Conservation (phyloP, 2,888 invertebrate species). For the Anarsia innoxiella region DNA sequence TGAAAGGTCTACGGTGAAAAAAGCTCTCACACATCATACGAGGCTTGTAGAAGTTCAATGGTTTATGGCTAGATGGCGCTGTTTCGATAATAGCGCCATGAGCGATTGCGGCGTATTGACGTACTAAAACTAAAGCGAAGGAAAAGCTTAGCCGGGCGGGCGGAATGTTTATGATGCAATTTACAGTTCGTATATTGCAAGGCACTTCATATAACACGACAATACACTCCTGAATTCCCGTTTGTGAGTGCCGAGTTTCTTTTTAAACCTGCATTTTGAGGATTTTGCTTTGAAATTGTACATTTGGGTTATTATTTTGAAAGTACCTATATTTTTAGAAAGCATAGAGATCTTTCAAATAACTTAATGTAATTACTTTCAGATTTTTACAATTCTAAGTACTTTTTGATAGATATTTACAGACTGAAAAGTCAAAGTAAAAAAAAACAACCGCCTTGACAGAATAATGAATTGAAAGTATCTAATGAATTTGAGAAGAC, state of each 20-base stretch:
- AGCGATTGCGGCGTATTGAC: constrained; percentile 22
- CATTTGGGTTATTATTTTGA: constrained; percentile 10
- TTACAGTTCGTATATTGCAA: constrained; percentile 64
- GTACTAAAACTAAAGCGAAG: constrained; percentile 32
- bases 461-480: too few relatives aligned
- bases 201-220: constrained; percentile 60
- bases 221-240: constrained; percentile 50
- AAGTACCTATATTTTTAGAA: neutral
- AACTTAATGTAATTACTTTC: too few relatives aligned
- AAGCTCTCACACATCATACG: too few relatives aligned
- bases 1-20: too few relatives aligned
- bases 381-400: too few relatives aligned
- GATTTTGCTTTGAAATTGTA: constrained; percentile 9
- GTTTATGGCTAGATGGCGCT: constrained; percentile 48
- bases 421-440: too few relatives aligned
- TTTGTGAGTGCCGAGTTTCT: constrained; percentile 31
- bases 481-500: too few relatives aligned
- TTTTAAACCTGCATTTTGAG: constrained; percentile 26
- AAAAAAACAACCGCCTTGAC: too few relatives aligned
- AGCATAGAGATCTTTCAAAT: too few relatives aligned
- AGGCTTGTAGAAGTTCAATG: constrained; percentile 3
- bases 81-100: constrained; percentile 25
- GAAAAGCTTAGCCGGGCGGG: constrained; percentile 31
- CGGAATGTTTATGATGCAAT: constrained; percentile 66
- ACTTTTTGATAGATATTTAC: too few relatives aligned